phyloP scores from a whole-genome alignment of 53 echinoderm and acorn worm genomes.

The Hippasteria phrygiana region DNA sequence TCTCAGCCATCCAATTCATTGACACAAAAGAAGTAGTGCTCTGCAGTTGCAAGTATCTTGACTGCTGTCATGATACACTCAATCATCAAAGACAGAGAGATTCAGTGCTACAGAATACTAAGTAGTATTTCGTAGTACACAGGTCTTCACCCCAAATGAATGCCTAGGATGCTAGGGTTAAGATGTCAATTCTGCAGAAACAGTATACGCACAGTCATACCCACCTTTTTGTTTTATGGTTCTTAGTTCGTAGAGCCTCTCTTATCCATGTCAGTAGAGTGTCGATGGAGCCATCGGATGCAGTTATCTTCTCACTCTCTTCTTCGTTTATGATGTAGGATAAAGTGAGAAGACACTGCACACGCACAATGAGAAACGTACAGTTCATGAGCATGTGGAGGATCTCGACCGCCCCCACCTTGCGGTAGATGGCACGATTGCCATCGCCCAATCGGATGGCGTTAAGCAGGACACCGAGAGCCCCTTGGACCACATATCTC shows the following conservation, averaged over 20 bases:
- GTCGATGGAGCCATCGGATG: conserved; percentile 61
- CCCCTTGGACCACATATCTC: conserved; percentile 79
- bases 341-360: conserved; percentile 75
- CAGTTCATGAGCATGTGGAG: conserved; percentile 61
- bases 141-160: too few relatives aligned
- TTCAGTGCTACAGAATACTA: too few relatives aligned
- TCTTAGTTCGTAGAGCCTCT: conserved; percentile 69
- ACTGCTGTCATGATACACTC: too few relatives aligned
- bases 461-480: conserved; percentile 85
- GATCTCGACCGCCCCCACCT: conserved; percentile 61
- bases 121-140: too few relatives aligned
- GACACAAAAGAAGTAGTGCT: too few relatives aligned
- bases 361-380: conserved; percentile 76
- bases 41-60: too few relatives aligned
- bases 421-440: conserved; percentile 68
- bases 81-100: too few relatives aligned
- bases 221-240: conserved; percentile 81
- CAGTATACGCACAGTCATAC: too few relatives aligned
- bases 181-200: too few relatives aligned
- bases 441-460: conserved; percentile 66
- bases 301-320: conserved; percentile 74
- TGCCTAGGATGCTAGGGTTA: too few relatives aligned
- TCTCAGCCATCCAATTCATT: too few relatives aligned
- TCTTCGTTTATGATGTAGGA: conserved; percentile 87
- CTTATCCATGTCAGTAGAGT: conserved; percentile 74